phyloP scores from a whole-genome alignment of 2,797 vertebrate genomes.

The Lepidocolaptes lacrymiger region DNA sequence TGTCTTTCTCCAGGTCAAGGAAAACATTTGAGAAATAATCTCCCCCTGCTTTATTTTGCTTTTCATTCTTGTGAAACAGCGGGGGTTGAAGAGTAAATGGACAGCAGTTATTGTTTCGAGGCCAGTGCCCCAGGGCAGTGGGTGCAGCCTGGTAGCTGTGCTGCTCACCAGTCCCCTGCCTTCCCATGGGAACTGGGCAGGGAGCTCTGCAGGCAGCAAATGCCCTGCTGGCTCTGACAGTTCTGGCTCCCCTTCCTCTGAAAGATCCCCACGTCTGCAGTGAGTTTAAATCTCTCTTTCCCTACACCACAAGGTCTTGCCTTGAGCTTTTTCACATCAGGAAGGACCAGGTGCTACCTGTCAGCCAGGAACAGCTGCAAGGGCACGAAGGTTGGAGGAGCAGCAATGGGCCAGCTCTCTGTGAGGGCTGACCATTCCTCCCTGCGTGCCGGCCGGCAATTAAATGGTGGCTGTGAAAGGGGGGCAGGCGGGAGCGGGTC shows the following conservation, averaged over 20 bases:
- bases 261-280: not conserved
- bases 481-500: not conserved
- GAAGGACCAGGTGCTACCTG: not conserved
- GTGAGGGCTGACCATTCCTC: not conserved
- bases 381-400: fast-evolving
- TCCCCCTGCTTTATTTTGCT: constrained; percentile 5
- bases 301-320: fast-evolving
- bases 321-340: not conserved
- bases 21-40: not conserved
- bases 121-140: not conserved
- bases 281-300: not conserved
- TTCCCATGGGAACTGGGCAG: not conserved
- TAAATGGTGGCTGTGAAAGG: not conserved
- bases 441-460: fast-evolving
- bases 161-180: fast-evolving
- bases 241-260: not conserved
- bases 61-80: not conserved
- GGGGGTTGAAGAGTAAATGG: not conserved
- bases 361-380: not conserved
- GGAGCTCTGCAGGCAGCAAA: not conserved
- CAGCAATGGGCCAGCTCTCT: fast-evolving
- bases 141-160: not conserved
- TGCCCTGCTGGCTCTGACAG: fast-evolving
- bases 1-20: not conserved
- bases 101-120: not conserved